Percentiles rank a stretch among this genome's conserved stretches.
Evolutionary conservation across 2,113 vertebrate genomes (phyloP).

Genomic region (Heloderma charlesbogerti): DNA sequence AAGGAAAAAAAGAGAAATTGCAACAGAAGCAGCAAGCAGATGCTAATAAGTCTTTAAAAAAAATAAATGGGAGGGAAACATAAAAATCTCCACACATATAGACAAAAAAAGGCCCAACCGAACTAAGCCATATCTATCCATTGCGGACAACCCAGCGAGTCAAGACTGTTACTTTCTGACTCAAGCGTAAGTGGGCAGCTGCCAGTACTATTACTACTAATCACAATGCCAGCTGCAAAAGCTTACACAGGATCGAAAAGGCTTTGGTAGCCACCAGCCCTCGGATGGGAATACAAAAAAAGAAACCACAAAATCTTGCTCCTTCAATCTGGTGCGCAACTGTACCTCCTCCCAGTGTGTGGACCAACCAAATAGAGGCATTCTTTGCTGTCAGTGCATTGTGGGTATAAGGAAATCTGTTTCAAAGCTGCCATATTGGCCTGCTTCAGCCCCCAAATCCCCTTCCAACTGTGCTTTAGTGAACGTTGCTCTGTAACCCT

Average conservation of each 20-base stretch:
- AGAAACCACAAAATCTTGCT: constrained; percentile 52
- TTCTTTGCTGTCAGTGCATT: constrained; percentile 93
- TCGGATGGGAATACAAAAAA: constrained; percentile 10
- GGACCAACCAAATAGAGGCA: constrained; percentile 81
- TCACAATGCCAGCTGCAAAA: constrained; percentile 61
- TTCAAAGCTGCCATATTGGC: constrained; percentile 85
- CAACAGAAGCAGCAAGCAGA: constrained; percentile 6
- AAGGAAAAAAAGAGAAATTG: constrained; percentile 20
- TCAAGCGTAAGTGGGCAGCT: constrained; percentile 76
- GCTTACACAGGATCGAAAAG: constrained; percentile 56
- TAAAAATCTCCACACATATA: constrained; percentile 38
- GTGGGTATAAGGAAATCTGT: constrained; percentile 89
- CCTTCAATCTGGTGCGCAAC: constrained; percentile 62
- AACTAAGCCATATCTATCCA: constrained; percentile 92
- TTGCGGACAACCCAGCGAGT: constrained; percentile 71
- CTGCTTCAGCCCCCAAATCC: constrained; percentile 74
- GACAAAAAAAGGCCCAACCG: constrained; percentile 76
- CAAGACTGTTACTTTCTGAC: constrained; percentile 75
- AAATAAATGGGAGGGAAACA: background rate
- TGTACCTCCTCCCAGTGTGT: constrained; percentile 70
- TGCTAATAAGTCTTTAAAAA: constrained; percentile 38
- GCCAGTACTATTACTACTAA: constrained; percentile 66
- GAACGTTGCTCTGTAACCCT: constrained; percentile 93
- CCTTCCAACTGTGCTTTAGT: constrained; percentile 92
- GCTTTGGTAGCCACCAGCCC: constrained; percentile 43